phyloP scores from a whole-genome alignment of 2,113 vertebrate species.

The Malurus alboscapulatus region DNA sequence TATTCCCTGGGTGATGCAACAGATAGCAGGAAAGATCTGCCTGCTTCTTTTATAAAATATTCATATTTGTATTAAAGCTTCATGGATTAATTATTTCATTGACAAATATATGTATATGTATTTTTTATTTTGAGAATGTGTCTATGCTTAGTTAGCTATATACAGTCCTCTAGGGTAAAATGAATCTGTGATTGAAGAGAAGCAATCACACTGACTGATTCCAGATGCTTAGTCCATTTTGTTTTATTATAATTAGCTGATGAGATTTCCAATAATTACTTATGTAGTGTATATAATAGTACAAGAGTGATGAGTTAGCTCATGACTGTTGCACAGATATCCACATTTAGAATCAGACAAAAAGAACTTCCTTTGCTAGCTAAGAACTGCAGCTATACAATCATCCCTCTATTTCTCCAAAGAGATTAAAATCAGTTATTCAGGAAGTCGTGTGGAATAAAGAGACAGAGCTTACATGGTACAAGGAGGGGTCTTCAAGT shows the following conservation, averaged over 20 bases:
- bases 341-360: not conserved
- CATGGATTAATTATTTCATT: not conserved
- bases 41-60: not conserved
- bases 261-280: not conserved
- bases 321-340: not conserved
- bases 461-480: not conserved
- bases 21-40: not conserved
- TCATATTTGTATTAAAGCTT: not conserved
- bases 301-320: not conserved
- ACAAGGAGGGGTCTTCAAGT: not conserved
- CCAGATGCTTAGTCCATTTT: not conserved
- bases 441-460: not conserved
- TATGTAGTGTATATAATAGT: not conserved
- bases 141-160: not conserved
- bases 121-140: not conserved
- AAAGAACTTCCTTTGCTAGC: not conserved
- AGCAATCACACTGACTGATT: not conserved
- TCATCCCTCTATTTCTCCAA: not conserved
- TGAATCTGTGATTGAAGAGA: not conserved
- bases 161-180: not conserved
- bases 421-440: not conserved
- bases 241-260: not conserved
- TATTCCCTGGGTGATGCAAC: not conserved
- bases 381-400: not conserved
- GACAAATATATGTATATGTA: not conserved